phyloP scores from a whole-genome alignment of 2,888 invertebrate genomes.

The Mythimna loreyi region DNA sequence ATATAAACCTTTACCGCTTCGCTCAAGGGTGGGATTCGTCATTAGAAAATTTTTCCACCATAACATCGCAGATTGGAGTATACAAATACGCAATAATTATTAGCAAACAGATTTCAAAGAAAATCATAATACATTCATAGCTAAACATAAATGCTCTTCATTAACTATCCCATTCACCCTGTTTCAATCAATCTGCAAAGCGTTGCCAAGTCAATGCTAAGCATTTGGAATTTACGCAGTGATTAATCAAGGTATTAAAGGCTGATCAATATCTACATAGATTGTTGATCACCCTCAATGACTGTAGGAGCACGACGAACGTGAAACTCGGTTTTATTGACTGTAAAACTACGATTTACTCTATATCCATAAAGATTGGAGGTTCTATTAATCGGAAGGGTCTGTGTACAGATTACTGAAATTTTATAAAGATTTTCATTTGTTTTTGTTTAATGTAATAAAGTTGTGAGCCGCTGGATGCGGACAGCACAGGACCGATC shows the following conservation, averaged over 20 bases:
- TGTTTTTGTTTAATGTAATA: neutral
- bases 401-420: neutral
- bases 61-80: neutral
- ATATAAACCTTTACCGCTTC: too few species aligned
- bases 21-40: too few species aligned
- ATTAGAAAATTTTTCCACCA: too few species aligned
- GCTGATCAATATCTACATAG: constrained; percentile 66
- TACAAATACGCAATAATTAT: neutral
- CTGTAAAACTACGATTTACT: constrained; percentile 41
- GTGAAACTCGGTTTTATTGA: constrained; percentile 45
- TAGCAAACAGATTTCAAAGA: neutral
- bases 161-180: constrained; percentile 15
- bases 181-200: constrained; percentile 29
- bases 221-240: constrained; percentile 55
- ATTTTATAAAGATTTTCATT: constrained; percentile 1
- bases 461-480: too few species aligned
- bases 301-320: constrained; percentile 19
- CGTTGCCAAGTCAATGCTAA: constrained; percentile 32
- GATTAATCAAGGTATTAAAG: constrained; percentile 68
- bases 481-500: too few species aligned
- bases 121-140: neutral
- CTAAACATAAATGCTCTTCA: neutral
- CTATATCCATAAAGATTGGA: constrained; percentile 33
- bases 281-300: constrained; percentile 49
- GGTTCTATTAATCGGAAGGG: constrained; percentile 12